Evolutionary conservation across 2,113 vertebrate genomes (phyloP).

Genomic region (Prochilodus magdalenae): DNA sequence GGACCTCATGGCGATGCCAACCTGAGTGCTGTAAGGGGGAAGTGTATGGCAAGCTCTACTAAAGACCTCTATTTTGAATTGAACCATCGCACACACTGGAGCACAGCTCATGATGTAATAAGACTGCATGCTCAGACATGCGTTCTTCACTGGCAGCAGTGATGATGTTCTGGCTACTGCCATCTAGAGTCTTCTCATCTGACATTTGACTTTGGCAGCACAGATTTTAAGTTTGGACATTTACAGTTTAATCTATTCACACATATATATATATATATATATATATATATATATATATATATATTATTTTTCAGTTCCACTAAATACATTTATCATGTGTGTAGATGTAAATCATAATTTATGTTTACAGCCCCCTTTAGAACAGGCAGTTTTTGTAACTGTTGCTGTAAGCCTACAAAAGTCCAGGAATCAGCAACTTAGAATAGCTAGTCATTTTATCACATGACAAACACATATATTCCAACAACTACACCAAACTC

Average conservation of each 20-base stretch:
- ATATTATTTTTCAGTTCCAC: no score
- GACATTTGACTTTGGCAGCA: background rate
- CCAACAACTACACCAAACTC: no score
- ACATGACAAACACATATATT: no score
- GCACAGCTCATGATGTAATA: constrained; percentile 57
- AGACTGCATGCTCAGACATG: constrained; percentile 58
- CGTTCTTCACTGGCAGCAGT: constrained; percentile 58
- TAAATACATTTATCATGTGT: no score
- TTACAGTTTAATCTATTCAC: background rate
- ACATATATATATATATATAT: no score
- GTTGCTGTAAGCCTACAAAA: no score
- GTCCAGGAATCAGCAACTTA: no score
- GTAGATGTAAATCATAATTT: no score
- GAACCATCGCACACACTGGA: constrained; percentile 57
- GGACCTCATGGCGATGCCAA: background rate
- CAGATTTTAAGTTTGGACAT: background rate
- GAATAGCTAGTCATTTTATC: no score
- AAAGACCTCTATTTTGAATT: constrained; percentile 52
- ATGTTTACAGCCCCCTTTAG: no score
- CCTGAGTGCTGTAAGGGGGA: background rate
- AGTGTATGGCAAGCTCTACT: constrained; percentile 33
- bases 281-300: no score
- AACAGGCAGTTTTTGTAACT: no score
- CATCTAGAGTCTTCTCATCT: background rate
- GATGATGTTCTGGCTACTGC: constrained; percentile 40